Base-by-base conservation (phyloP, 2,888 invertebrate genomes). In the Synanthedon myopaeformis region DNA sequence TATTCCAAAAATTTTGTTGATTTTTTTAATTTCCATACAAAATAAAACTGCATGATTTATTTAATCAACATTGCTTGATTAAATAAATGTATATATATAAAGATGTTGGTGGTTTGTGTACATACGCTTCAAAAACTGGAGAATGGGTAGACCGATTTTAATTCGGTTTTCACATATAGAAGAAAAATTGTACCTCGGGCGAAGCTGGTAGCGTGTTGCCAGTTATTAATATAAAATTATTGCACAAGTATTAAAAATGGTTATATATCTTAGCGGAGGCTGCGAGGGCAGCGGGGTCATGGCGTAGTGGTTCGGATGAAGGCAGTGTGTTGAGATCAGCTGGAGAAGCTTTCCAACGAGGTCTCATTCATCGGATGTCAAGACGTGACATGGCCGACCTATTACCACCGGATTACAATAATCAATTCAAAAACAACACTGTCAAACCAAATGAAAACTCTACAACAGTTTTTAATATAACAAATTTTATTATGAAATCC, bases 231-330 rank as follows among this genome's bases (percentile, higher is more conserved):
- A 42, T 10, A 13, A 13, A 13, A n/a, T 42, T 12, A 11, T 13
- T 42, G 10, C n/a, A 45, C 2, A 17, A 17, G 17, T 42, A 42
- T 42, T 11, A 42, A 8, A n/a, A 42, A 10, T 13, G 57, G 12
- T 3, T 48, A 42, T 61, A 45, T 12, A 62, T 61, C 59, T n/a
- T n/a, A 79, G 79, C 72, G 42, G 72, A 71, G 49, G 75, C 74
- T 49, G 78, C 79, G 1, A 67, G 67, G 59, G 66, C 74, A 0
- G 73, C 76, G 0, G 72, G 73, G 4, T 70, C 68, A 0, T 51
- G 72, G 48, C 69, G 78, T 4, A 64, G 73, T 3, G 74, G 67
- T 0, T 58, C 58, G 4, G 57, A 55, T 42, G 53, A 53, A 10
- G 58, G 53, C 13, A 42, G 62, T 45, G 67, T 73, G 41, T 61